Evolutionary conservation across 2,113 vertebrate species (phyloP), one percentile per base, ranked within the genome.

Genomic region (Carollia perspicillata): DNA sequence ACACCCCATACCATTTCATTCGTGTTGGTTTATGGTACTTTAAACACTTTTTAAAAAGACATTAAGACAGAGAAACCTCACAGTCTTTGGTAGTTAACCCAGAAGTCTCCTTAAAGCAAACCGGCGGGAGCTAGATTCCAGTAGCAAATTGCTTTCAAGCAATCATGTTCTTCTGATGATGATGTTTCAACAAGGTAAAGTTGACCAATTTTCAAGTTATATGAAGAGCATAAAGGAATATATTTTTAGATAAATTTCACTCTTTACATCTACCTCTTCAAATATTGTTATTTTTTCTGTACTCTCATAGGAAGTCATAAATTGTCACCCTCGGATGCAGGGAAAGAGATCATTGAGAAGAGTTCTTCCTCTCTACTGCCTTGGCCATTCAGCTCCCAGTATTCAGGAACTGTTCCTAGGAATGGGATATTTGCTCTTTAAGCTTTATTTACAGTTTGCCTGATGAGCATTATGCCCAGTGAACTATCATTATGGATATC

Each of bases 401-500:
- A 97, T 92, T 97, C 93, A 94, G 80, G 97, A 98, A 91, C 97
- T 96, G 97, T 97, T 96, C 97, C 81, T 90, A 87, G 90, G 98
- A 97, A 81, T 90, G 74, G 96, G 97, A 96, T 98, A 98, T 97
- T 98, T 98, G 95, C 96, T 97, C 98, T 98, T 97, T 95, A 97
- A 97, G 95, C 80, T 97, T 98, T 98, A 97, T 98, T 98, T 98
- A 98, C 97, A 97, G 97, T 98, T 97, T 98, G 79, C 97, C 97
- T 98, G 97, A 98, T 97, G 96, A 98, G 96, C 92, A 66, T 95
- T 96, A 68, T 97, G 98, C 97, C 96, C 98, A 87, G 85, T 98
- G 97, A 98, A 98, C 98, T 98, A 97, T 98, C 98, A 98, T 98
- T 98, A 98, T 96, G 96, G 96, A 96, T 98, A 98, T 98, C 98